Evolutionary conservation across 2,888 invertebrate species (phyloP).

Genomic region (Monoplex corrugatus): DNA sequence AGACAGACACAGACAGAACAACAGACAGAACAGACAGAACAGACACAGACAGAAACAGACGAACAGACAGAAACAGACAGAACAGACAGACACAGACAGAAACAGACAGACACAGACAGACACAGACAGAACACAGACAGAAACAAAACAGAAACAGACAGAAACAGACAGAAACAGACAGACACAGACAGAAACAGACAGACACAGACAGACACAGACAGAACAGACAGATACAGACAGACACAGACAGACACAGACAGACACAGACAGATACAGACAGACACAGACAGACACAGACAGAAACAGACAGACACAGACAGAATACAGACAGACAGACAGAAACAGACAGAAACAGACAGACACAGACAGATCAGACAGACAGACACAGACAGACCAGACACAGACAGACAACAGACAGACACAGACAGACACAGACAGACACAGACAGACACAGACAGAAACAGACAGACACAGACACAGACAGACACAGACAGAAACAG

Average conservation of each 20-base stretch:
- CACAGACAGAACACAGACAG: background rate
- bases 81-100: background rate
- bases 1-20: background rate
- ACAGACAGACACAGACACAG: too few relatives aligned
- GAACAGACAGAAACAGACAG: slow-evolving; percentile 40
- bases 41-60: background rate
- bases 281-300: background rate
- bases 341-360: too few relatives aligned
- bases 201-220: background rate
- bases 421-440: background rate
- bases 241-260: background rate
- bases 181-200: background rate
- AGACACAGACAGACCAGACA: too few relatives aligned
- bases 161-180: too few relatives aligned
- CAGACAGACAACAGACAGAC: background rate
- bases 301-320: background rate
- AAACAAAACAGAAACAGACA: too few relatives aligned
- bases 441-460: background rate
- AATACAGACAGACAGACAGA: background rate
- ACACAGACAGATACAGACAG: slow-evolving; percentile 40
- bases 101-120: background rate
- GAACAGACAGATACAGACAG: background rate
- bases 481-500: too few relatives aligned
- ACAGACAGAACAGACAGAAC: background rate
- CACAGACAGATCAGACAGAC: too few relatives aligned